Percentiles rank a stretch among this genome's conserved stretches.
Conservation (phyloP, 2,113 vertebrate genomes). For the Larimichthys crocea region DNA sequence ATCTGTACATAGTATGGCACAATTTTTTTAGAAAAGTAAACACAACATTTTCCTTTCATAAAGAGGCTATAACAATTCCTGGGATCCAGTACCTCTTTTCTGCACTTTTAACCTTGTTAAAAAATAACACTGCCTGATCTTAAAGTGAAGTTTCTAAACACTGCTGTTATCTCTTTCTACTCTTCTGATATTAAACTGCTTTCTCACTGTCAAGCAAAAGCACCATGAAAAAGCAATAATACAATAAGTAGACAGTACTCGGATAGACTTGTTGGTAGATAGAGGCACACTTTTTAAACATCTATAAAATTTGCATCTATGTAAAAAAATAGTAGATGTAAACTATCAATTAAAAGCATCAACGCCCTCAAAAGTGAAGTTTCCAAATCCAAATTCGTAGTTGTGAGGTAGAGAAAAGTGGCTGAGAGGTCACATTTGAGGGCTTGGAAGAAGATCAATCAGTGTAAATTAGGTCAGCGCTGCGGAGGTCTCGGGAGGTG, state of each 20-base stretch:
- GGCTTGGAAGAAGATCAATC: conserved; percentile 79
- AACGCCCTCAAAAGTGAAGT: conserved; percentile 4
- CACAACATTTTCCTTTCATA: conserved; percentile 19
- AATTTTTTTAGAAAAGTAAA: conserved; percentile 35
- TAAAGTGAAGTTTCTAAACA: conserved; percentile 1
- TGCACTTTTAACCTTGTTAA: conserved; percentile 45
- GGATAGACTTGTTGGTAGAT: background rate
- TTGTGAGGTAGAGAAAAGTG: conserved; percentile 51
- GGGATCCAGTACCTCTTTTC: conserved; percentile 19
- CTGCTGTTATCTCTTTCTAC: background rate
- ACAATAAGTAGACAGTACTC: background rate
- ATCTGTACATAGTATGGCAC: background rate
- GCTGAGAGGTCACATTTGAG: conserved; percentile 73
- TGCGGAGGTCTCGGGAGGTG: conserved; percentile 72
- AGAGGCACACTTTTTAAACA: background rate
- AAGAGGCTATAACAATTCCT: conserved; percentile 8
- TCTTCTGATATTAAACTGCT: conserved; percentile 45
- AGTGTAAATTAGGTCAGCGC: conserved; percentile 81
- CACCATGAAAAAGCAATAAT: conserved; percentile 6
- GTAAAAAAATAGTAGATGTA: background rate
- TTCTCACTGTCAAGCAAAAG: conserved; percentile 36
- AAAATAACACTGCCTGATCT: conserved; percentile 14
- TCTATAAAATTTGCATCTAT: background rate
- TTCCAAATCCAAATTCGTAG: conserved; percentile 48
- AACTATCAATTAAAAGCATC: conserved; percentile 31